Evolutionary conservation across 92 coral and sea anemone genomes (phyloP).

Genomic region (Palythoa caribaeorum): DNA sequence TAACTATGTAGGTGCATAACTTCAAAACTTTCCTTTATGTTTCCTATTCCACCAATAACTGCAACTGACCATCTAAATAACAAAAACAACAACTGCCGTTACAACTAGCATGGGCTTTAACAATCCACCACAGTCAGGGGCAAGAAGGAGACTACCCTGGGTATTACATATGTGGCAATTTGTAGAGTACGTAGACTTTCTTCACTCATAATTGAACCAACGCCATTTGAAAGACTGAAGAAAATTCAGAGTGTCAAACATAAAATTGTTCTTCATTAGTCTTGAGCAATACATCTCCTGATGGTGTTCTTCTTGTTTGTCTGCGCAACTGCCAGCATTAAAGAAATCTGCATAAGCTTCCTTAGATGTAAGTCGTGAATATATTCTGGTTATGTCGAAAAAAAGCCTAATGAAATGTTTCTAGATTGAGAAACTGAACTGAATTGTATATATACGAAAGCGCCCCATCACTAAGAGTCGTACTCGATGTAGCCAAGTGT

Average conservation of each 20-base stretch:
- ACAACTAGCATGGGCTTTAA: conserved; percentile 33
- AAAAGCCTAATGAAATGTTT: too few species aligned
- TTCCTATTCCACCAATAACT: conserved; percentile 55
- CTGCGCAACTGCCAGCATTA: too few species aligned
- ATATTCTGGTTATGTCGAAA: too few species aligned
- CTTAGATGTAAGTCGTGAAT: too few species aligned
- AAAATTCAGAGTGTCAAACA: conserved; percentile 38
- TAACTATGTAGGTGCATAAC: conserved; percentile 53
- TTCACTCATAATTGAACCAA: conserved; percentile 51
- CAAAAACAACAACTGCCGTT: conserved; percentile 34
- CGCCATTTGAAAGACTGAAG: conserved; percentile 65
- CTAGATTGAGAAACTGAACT: too few species aligned
- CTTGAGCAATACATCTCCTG: too few species aligned
- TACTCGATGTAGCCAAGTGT: too few species aligned
- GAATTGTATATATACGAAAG: too few species aligned
- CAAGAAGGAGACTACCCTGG: conserved; percentile 1
- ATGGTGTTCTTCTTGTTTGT: too few species aligned
- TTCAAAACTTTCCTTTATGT: conserved; percentile 42
- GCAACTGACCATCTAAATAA: conserved; percentile 2
- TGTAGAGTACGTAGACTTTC: neutral
- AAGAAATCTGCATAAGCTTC: too few species aligned
- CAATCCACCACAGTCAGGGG: conserved; percentile 5
- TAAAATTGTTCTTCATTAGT: neutral
- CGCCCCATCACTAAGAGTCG: too few species aligned
- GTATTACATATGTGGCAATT: conserved; percentile 60